Base-by-base conservation (phyloP, 2,888 invertebrate genomes). In the Melikaiella ostensackeni region DNA sequence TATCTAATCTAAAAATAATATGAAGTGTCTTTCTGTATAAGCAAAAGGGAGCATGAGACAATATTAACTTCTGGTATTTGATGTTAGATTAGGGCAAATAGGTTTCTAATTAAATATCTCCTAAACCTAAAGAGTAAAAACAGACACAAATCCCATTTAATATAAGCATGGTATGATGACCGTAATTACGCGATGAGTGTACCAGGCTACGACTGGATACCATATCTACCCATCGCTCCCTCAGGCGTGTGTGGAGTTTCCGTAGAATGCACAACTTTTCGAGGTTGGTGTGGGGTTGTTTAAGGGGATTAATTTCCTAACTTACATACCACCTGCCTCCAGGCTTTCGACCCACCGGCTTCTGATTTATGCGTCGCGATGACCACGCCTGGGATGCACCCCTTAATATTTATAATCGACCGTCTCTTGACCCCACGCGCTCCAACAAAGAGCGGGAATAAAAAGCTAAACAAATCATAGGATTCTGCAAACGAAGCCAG, bases 401-500 rank as follows among this genome's bases (percentile, higher is more conserved):
- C 78, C 61, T 63, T 81, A 78, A 83, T 87, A 84, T 87, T 87
- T 87, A 87, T 86, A 86, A 87, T 85, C 84, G 83, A 79, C 77
- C 78, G 79, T 80, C 81, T 81, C 62, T 42, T 63, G 62, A 46
- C 57, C 55, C 70, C 50, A 30, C 61, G 50, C 59, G 66, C 46
- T 55, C 46, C 61, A 79, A 77, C 76, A 78, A 79, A 76, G 77
- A 61, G 13, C 74, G 46, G 57, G 59, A 77, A 81, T 77, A 75
- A 79, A 76, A 66, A 13, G 63, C 35, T 38, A 35, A 63, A 63
- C 63, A 63, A 63, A 63, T 63, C 63, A 63, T 35, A 21, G n/a
- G 11, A 63, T 63, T 33, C 33, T 63, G 63, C 33, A 63, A 35
- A 63, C 63, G 33, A 63, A 63, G 63, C 21, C 35, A 33, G 62